Conservation (phyloP, 92 coral and sea anemone species). For the Actinostola sp. region DNA sequence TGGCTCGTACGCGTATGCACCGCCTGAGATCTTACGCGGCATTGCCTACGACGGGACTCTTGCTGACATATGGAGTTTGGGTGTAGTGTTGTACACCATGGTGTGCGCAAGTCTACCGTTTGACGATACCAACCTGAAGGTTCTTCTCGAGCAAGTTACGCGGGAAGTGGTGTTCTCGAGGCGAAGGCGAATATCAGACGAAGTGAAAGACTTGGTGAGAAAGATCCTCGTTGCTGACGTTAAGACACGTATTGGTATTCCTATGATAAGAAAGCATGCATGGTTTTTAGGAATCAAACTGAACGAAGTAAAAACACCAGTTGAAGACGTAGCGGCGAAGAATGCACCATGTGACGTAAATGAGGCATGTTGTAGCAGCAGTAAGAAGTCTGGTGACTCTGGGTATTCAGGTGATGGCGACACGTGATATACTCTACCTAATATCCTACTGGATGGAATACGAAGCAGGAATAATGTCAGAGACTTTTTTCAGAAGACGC, state of each 20-base stretch:
- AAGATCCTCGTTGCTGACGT: constrained; percentile 88
- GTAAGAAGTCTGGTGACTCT: constrained; percentile 47
- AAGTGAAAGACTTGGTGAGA: constrained; percentile 79
- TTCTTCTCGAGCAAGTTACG: constrained; percentile 85
- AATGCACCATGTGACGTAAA: constrained; percentile 2
- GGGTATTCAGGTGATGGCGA: constrained; percentile 37
- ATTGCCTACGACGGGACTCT: constrained; percentile 95
- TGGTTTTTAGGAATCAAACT: constrained; percentile 75
- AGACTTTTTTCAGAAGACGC: too few species aligned
- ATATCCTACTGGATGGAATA: too few species aligned
- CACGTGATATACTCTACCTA: background rate
- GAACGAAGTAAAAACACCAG: constrained; percentile 34
- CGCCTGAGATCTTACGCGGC: constrained; percentile 97
- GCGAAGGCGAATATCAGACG: constrained; percentile 75
- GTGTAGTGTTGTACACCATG: constrained; percentile 96
- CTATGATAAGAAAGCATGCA: constrained; percentile 76
- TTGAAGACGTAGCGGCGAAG: constrained; percentile 17
- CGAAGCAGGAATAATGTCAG: too few species aligned
- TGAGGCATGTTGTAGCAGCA: constrained; percentile 30
- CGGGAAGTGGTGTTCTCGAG: constrained; percentile 86
- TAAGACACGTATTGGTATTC: constrained; percentile 67
- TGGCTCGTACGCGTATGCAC: constrained; percentile 98
- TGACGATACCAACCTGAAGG: constrained; percentile 92
- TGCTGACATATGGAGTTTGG: constrained; percentile 98
- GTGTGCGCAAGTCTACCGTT: constrained; percentile 96